Evolutionary conservation across 2,797 vertebrate species (phyloP).

Genomic region (Clarias fuscus): DNA sequence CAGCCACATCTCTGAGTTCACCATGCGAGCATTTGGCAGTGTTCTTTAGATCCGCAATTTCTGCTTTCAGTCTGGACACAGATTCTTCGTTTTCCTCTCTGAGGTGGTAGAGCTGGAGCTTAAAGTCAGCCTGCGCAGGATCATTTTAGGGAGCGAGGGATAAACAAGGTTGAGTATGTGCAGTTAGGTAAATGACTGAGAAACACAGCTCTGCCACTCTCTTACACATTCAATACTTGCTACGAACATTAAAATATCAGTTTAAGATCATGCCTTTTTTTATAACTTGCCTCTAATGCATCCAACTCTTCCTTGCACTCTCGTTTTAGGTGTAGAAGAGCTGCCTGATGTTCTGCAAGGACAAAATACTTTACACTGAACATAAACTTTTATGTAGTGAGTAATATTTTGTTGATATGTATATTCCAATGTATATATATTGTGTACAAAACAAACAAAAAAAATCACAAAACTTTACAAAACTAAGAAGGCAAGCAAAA

Average conservation of each 20-base stretch:
- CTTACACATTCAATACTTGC: background rate
- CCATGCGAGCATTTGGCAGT: slow-evolving; percentile 68
- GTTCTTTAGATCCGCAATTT: slow-evolving; percentile 74
- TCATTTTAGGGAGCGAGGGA: slow-evolving; percentile 1
- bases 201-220: slow-evolving; percentile 2
- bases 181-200: slow-evolving; percentile 14
- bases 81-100: slow-evolving; percentile 79
- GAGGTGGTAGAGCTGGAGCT: slow-evolving; percentile 78
- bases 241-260: background rate
- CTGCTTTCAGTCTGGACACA: slow-evolving; percentile 75
- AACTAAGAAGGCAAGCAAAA: background rate
- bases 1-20: slow-evolving; percentile 75
- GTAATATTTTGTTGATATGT: background rate
- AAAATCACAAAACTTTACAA: background rate
- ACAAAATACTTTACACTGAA: slow-evolving; percentile 16
- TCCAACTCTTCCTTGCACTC: slow-evolving; percentile 91
- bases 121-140: slow-evolving; percentile 79
- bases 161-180: slow-evolving; percentile 11
- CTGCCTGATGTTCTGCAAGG: slow-evolving; percentile 89
- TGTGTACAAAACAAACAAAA: background rate
- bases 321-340: slow-evolving; percentile 92
- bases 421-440: background rate
- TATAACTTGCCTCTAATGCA: slow-evolving; percentile 80
- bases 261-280: background rate
- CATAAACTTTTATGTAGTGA: background rate